Base-by-base conservation (phyloP, 2,113 vertebrate species). In the Agelaius phoeniceus region DNA sequence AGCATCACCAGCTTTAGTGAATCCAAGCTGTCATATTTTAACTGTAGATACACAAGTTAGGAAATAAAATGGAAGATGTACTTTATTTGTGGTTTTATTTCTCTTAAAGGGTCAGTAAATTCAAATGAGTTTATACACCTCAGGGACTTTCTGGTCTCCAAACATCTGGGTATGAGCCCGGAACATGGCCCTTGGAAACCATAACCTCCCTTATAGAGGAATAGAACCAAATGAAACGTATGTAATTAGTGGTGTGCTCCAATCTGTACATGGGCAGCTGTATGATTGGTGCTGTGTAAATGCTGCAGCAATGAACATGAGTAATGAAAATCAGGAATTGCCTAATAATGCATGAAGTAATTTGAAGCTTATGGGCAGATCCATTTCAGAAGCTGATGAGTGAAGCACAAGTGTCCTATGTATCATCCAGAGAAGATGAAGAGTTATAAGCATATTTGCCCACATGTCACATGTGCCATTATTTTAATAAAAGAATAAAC, bases 91-190 rank as follows among this genome's bases (percentile, higher is more conserved):
- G 65, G 27, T 58, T 92, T 91, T 81, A 81, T 76, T 95, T 81
- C 74, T 71, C 68, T 63, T 61, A 63, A 94, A 87, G 74, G 44
- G 71, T 87, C 52, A 28, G 44, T 94, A 81, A 80, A 93, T 88
- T 88, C 62, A 49, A 57, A 85, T 77, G 68, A 61, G 37, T 67
- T 93, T 82, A 8, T 59, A 52, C 28, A 72, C 69, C 90, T 93
- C 61, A 30, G 90, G 63, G 90, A 54, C 65, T n/a, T 75, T 41
- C 22, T 86, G 41, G 68, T 94, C 96, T 41, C 90, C 57, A 41
- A 96, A 90, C 92, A 96, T 92, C 90, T 96, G 92, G 76, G 11
- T 81, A 59, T 86, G 66, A 72, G 68, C 30, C 61, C 93, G 72
- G 55, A 93, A 89, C 43, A 43, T 49, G 72, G 44, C 90, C 61